phyloP scores from a whole-genome alignment of 1,140 invertebrate genomes.

The Linepithema humile region DNA sequence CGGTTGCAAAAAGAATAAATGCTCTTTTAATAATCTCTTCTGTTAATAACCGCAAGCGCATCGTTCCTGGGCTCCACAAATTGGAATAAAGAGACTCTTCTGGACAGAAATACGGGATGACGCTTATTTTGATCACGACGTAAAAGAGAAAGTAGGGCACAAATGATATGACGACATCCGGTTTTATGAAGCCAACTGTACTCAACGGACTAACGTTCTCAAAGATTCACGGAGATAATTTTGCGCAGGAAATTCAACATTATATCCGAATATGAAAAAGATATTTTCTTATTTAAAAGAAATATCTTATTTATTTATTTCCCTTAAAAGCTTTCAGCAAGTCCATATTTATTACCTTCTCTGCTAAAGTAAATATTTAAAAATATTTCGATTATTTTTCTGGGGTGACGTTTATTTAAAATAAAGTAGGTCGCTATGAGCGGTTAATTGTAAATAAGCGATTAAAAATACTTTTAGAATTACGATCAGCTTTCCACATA shows the following conservation, averaged over 20 bases:
- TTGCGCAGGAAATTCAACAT: neutral
- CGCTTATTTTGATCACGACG: slow-evolving; percentile 29
- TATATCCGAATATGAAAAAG: too few relatives aligned
- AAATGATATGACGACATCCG: slow-evolving; percentile 51
- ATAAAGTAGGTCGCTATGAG: neutral
- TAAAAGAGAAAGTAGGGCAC: slow-evolving; percentile 46
- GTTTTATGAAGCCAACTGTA: slow-evolving; percentile 34
- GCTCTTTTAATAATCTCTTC: too few relatives aligned
- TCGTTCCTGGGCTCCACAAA: neutral
- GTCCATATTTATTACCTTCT: neutral
- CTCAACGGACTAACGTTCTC: slow-evolving; percentile 2
- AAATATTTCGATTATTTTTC: neutral
- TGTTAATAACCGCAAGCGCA: too few relatives aligned
- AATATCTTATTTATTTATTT: neutral
- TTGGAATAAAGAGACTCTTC: neutral
- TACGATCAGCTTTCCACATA: slow-evolving; percentile 20
- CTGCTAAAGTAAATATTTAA: neutral
- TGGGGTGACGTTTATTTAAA: neutral
- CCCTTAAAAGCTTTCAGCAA: neutral
- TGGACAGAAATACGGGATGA: slow-evolving; percentile 1
- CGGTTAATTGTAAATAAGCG: neutral
- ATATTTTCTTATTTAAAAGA: neutral
- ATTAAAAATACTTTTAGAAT: neutral
- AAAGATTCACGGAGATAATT: slow-evolving; percentile 49
- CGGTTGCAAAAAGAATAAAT: too few relatives aligned